Conservation (phyloP, 2,113 vertebrate genomes). For the Erythrocercus mccallii region DNA sequence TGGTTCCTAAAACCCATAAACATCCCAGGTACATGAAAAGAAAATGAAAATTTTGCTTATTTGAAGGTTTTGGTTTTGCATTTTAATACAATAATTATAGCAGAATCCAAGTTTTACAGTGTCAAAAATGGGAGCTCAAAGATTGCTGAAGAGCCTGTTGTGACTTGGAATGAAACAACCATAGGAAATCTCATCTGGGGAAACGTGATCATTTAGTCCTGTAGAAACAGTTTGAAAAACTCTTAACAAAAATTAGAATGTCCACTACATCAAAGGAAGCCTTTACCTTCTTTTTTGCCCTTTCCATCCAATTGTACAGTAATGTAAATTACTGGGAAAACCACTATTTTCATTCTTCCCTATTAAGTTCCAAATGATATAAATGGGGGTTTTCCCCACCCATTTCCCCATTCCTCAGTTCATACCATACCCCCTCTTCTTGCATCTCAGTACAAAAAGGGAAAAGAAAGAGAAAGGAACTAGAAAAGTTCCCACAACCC, state of each 20-base stretch:
- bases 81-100: not conserved
- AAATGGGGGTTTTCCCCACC: fast-evolving
- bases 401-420: not conserved
- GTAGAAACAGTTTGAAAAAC: not conserved
- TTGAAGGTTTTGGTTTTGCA: not conserved
- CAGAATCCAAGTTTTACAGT: not conserved
- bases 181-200: not conserved
- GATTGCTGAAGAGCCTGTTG: not conserved
- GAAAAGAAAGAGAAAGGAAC: not conserved
- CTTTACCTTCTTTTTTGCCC: not conserved
- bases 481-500: not conserved
- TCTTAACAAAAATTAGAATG: not conserved
- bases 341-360: not conserved
- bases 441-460: not conserved
- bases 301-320: not conserved
- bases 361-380: not conserved
- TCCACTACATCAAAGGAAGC: not conserved
- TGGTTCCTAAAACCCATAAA: not conserved
- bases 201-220: not conserved
- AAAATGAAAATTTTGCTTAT: not conserved
- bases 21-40: not conserved
- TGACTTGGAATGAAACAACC: not conserved
- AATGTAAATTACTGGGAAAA: not conserved
- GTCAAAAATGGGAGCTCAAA: not conserved
- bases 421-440: not conserved